A percentile compares a stretch with the other conserved stretches of the same genome.
phyloP scores from a whole-genome alignment of 2,888 invertebrate genomes.

The Drosophila rellima region DNA sequence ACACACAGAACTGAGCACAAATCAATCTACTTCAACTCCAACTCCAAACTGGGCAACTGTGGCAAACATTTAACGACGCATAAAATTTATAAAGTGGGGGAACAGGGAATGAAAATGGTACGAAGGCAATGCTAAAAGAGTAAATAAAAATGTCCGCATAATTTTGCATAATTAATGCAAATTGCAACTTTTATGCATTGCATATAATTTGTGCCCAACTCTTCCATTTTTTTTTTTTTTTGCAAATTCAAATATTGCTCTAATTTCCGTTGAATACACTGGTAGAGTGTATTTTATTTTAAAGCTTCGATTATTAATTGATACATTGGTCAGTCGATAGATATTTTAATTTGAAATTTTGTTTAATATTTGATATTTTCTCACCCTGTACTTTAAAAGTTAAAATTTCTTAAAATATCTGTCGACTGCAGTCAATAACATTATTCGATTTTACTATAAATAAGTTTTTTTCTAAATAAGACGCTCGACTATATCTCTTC shows the following conservation, averaged over 20 bases:
- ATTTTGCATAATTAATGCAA: slow-evolving; percentile 67
- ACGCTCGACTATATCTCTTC: no score
- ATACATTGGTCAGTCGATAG: not conserved
- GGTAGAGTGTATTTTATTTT: not conserved
- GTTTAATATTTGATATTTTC: not conserved
- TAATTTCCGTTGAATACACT: not conserved
- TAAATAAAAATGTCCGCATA: slow-evolving; percentile 46
- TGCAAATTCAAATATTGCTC: slow-evolving; percentile 4
- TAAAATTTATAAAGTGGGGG: slow-evolving; percentile 59
- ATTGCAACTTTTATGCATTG: slow-evolving; percentile 55
- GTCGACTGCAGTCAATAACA: no score
- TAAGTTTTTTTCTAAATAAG: no score
- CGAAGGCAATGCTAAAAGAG: slow-evolving; percentile 22
- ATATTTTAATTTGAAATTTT: not conserved
- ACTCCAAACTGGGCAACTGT: slow-evolving; percentile 21
- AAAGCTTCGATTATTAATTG: not conserved
- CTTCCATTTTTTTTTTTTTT: slow-evolving; percentile 32
- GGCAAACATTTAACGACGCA: slow-evolving; percentile 67
- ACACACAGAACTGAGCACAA: slow-evolving; percentile 37
- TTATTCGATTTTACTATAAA: not conserved
- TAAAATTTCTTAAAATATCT: no score
- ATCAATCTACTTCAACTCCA: slow-evolving; percentile 25
- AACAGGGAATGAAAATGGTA: not conserved
- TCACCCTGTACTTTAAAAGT: no score
- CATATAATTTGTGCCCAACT: slow-evolving; percentile 19